Conservation (phyloP, 2,113 vertebrate genomes). For the Hirundichthys speculiger region DNA sequence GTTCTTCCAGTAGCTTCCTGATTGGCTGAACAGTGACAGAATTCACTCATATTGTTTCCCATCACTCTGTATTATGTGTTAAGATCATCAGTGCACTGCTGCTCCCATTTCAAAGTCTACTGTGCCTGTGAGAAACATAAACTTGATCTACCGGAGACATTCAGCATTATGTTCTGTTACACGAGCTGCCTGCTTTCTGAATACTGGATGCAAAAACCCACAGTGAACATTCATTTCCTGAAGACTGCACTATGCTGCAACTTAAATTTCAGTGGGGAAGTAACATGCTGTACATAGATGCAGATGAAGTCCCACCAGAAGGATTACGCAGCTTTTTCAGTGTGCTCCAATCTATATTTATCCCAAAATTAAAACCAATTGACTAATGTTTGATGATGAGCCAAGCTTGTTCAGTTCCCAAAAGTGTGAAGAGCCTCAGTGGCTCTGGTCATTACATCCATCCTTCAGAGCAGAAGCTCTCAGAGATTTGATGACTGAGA, state of each 20-base stretch:
- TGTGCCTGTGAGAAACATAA: neutral
- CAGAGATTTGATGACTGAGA: too few species aligned
- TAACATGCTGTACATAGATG: slow-evolving; percentile 21
- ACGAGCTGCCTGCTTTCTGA: neutral
- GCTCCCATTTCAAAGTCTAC: neutral
- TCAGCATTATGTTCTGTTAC: slow-evolving; percentile 4
- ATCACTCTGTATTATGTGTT: too few species aligned
- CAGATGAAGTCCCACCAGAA: slow-evolving; percentile 41
- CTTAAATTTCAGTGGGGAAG: neutral
- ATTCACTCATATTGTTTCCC: too few species aligned
- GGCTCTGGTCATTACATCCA: slow-evolving; percentile 43
- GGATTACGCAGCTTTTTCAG: slow-evolving; percentile 27
- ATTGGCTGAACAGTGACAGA: too few species aligned
- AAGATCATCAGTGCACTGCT: too few species aligned
- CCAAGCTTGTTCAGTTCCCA: slow-evolving; percentile 56
- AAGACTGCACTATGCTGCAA: neutral
- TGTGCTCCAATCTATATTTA: slow-evolving; percentile 45
- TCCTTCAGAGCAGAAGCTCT: too few species aligned
- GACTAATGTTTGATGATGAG: slow-evolving; percentile 65
- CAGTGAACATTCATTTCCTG: neutral
- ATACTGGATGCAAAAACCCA: neutral
- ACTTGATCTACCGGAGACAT: too few species aligned
- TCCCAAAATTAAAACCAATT: too few species aligned
- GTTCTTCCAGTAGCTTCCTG: too few species aligned
- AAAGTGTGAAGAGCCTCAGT: slow-evolving; percentile 51